phyloP scores from a whole-genome alignment of 2,888 invertebrate genomes.

The Drosophila koepferae region DNA sequence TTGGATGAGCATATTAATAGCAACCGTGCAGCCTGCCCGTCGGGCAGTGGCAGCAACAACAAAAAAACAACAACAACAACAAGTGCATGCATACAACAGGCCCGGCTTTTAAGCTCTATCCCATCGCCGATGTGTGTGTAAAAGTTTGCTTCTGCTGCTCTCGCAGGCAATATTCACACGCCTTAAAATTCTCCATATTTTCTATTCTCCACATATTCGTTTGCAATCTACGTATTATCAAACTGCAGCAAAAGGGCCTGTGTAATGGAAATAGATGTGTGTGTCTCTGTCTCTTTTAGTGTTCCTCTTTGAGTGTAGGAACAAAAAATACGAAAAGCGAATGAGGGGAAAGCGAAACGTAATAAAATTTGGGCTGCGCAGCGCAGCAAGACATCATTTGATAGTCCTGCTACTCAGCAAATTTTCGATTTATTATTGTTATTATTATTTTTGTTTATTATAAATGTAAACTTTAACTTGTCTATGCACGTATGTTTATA shows the following conservation, averaged over 20 bases:
- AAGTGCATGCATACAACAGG: slow-evolving; percentile 47
- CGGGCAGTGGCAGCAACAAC: neutral
- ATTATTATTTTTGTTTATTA: neutral
- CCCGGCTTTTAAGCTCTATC: slow-evolving; percentile 66
- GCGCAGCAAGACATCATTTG: slow-evolving; percentile 15
- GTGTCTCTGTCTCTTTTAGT: slow-evolving; percentile 10
- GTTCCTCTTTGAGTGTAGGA: slow-evolving; percentile 1
- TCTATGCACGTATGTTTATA: no score
- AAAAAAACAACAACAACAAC: slow-evolving; percentile 16
- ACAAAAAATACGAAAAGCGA: neutral
- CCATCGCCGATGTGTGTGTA: slow-evolving; percentile 7
- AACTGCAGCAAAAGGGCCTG: slow-evolving; percentile 54
- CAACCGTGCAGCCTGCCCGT: slow-evolving; percentile 29
- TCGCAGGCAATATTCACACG: slow-evolving; percentile 29
- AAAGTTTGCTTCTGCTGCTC: slow-evolving; percentile 20
- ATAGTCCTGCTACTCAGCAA: neutral
- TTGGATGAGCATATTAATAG: slow-evolving; percentile 71
- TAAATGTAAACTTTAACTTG: neutral
- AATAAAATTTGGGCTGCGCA: slow-evolving; percentile 28
- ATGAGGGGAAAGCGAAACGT: slow-evolving; percentile 10
- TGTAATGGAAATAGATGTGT: slow-evolving; percentile 34
- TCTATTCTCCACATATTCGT: slow-evolving; percentile 26
- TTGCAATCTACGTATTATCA: slow-evolving; percentile 69
- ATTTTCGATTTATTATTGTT: neutral
- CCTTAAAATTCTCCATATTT: slow-evolving; percentile 41